Evolutionary conservation across 1,140 invertebrate genomes (phyloP).

Genomic region (Amphibalanus amphitrite): DNA sequence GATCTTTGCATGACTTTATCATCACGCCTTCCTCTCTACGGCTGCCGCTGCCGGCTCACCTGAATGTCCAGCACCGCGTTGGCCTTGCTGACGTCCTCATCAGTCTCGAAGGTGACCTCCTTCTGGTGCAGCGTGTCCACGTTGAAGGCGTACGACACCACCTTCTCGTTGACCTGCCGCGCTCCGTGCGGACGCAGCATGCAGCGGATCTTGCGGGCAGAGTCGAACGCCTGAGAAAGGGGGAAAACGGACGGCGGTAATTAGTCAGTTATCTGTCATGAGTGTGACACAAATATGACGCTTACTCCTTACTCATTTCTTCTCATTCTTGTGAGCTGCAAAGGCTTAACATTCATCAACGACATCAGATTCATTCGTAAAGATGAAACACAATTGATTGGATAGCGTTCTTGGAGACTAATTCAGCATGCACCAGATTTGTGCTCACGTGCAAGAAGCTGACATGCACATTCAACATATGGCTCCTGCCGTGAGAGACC

Average conservation of each 20-base stretch:
- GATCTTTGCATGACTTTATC: too few species aligned
- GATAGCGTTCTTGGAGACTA: too few species aligned
- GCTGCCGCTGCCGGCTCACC: constrained; percentile 17
- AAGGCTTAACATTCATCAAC: too few species aligned
- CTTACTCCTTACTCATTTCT: too few species aligned
- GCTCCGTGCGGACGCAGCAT: background rate
- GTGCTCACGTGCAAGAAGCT: too few species aligned
- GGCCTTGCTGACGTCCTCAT: constrained; percentile 45
- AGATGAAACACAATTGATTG: too few species aligned
- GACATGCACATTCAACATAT: too few species aligned
- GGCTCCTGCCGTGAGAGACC: too few species aligned
- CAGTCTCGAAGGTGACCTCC: constrained; percentile 51
- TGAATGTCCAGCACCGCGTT: constrained; percentile 57
- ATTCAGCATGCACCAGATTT: too few species aligned
- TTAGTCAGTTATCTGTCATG: background rate
- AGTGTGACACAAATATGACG: background rate
- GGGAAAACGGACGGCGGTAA: background rate
- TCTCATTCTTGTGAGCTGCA: too few species aligned
- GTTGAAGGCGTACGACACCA: constrained; percentile 47
- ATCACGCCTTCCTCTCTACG: background rate
- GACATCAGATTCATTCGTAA: too few species aligned
- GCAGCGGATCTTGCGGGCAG: background rate
- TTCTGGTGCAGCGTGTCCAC: constrained; percentile 62
- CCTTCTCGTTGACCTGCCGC: constrained; percentile 34
- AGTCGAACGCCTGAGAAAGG: background rate